phyloP scores from a whole-genome alignment of 2,113 vertebrate genomes.

The Myxocyprinus asiaticus region DNA sequence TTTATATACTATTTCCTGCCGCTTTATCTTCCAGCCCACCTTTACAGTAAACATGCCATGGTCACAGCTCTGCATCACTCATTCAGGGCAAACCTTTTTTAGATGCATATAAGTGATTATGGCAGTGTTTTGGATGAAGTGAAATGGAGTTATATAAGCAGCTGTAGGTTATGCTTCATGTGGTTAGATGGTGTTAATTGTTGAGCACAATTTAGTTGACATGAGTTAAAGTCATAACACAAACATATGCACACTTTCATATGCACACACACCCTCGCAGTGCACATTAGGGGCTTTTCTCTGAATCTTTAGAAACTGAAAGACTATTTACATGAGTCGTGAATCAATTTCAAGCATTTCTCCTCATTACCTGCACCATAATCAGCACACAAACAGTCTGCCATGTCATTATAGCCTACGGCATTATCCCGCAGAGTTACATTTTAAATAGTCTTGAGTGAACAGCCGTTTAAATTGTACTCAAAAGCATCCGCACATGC shows the following conservation, averaged over 20 bases:
- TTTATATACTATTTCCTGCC: too few relatives aligned
- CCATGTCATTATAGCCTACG: conserved; percentile 69
- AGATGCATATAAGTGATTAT: too few relatives aligned
- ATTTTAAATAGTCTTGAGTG: conserved; percentile 70
- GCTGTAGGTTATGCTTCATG: background rate
- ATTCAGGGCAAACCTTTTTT: too few relatives aligned
- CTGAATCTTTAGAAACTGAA: conserved; percentile 30
- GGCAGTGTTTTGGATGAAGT: too few relatives aligned
- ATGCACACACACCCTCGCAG: too few relatives aligned
- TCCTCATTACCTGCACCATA: conserved; percentile 66
- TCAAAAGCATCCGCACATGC: conserved; percentile 73
- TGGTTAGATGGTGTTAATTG: background rate
- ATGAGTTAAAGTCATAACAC: conserved; percentile 10
- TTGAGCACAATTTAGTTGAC: background rate
- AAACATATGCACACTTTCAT: background rate
- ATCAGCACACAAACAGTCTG: conserved; percentile 61
- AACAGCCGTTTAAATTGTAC: conserved; percentile 71
- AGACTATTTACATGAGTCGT: conserved; percentile 61
- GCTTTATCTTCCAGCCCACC: too few relatives aligned
- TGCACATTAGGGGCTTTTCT: conserved; percentile 46
- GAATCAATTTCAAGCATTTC: conserved; percentile 55
- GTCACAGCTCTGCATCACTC: too few relatives aligned
- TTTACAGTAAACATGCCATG: too few relatives aligned
- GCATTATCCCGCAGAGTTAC: conserved; percentile 72
- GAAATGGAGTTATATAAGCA: too few relatives aligned